A percentile compares a stretch with the other conserved stretches of the same genome.
phyloP scores from a whole-genome alignment of 2,113 vertebrate genomes.

The Engystomops pustulosus region DNA sequence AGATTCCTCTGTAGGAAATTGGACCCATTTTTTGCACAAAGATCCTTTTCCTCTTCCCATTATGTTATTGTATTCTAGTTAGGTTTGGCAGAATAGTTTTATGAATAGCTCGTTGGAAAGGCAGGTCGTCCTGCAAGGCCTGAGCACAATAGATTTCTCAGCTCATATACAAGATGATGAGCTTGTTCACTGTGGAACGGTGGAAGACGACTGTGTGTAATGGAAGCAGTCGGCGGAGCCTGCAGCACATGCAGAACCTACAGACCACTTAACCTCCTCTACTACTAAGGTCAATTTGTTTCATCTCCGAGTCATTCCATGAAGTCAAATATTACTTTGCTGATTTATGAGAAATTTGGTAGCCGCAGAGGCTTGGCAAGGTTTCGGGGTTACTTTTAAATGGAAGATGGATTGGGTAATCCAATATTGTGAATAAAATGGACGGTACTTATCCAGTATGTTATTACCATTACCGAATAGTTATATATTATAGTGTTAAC shows the following conservation, averaged over 20 bases:
- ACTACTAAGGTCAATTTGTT: not conserved
- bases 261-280: not conserved
- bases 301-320: not conserved
- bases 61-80: slow-evolving; percentile 27
- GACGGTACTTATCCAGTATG: not conserved
- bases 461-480: not conserved
- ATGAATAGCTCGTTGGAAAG: slow-evolving; percentile 10
- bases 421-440: not conserved
- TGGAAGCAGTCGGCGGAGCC: not conserved
- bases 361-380: not conserved
- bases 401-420: not conserved
- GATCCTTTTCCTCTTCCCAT: slow-evolving; percentile 7
- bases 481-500: no score
- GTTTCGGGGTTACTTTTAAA: not conserved
- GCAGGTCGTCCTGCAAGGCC: slow-evolving; percentile 14
- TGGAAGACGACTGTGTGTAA: not conserved
- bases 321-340: not conserved
- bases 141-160: not conserved
- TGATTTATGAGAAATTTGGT: not conserved
- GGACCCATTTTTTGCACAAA: slow-evolving; percentile 26
- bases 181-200: not conserved
- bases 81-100: slow-evolving; percentile 22
- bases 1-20: slow-evolving; percentile 14
- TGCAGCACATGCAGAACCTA: slow-evolving; percentile 1
- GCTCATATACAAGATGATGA: slow-evolving; percentile 22